Evolutionary conservation across 2,113 vertebrate genomes (phyloP).

Genomic region (Anthoscopus minutus): DNA sequence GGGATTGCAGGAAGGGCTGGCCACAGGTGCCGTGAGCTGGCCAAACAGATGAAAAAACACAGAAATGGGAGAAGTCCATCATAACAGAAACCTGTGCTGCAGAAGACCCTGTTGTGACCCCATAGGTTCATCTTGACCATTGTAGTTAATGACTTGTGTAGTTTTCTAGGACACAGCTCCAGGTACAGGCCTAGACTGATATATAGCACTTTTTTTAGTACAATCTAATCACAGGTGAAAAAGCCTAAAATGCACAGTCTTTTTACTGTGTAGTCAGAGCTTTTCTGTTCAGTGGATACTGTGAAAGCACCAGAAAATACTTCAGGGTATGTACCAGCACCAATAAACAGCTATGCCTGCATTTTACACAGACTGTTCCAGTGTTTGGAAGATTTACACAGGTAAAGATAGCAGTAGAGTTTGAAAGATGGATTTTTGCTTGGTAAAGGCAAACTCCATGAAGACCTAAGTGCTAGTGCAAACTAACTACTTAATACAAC

Average conservation of each 20-base stretch:
- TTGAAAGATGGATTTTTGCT: background rate
- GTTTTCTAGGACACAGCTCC: background rate
- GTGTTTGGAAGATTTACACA: background rate
- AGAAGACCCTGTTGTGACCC: background rate
- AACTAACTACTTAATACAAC: background rate
- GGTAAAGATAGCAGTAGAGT: background rate
- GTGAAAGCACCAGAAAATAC: background rate
- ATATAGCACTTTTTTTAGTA: background rate
- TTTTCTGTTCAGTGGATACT: background rate
- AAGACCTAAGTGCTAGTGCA: background rate
- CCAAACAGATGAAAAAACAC: background rate
- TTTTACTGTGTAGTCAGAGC: background rate
- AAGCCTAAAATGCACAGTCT: background rate
- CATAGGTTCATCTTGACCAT: background rate
- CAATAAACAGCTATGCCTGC: background rate
- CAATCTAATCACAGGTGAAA: fast-evolving
- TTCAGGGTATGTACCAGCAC: background rate
- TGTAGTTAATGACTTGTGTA: background rate
- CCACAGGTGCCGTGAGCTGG: background rate
- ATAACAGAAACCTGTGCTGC: background rate
- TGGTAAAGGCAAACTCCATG: background rate
- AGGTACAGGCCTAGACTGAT: background rate
- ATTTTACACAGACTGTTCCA: background rate
- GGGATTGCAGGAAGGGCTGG: background rate
- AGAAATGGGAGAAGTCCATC: background rate